Percentiles rank a stretch among this genome's conserved stretches.
These are phyloP conservation scores for Strigamia maritima DNA, from an alignment of 2,888 invertebrate species.

Conservation along the genomic window DNA sequence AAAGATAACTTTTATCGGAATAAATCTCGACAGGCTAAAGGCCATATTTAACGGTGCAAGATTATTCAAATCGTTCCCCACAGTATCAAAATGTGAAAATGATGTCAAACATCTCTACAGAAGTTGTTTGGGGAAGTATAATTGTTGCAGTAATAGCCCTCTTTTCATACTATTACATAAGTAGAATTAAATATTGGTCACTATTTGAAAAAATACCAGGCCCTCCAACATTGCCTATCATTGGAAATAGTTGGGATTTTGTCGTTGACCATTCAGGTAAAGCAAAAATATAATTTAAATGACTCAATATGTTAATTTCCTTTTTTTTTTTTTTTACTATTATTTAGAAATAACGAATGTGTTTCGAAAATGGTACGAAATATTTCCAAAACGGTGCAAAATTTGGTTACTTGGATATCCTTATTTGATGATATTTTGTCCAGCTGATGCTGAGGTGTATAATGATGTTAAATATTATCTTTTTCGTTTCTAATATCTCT, in stretches of 20 bases:
- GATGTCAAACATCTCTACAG: background rate
- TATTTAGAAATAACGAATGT: background rate
- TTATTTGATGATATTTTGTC: background rate
- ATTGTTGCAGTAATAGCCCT: background rate
- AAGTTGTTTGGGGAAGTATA: background rate
- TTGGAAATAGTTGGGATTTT: conserved; percentile 63
- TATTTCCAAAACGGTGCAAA: background rate
- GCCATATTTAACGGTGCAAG: no score
- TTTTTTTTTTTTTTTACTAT: background rate
- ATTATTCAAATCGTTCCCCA: no score
- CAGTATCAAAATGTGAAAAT: no score
- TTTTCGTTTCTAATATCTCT: background rate
- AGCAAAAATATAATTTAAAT: background rate
- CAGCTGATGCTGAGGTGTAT: background rate
- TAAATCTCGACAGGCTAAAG: no score
- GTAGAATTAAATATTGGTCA: background rate
- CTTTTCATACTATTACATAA: background rate
- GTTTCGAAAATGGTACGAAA: background rate
- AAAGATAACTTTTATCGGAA: no score
- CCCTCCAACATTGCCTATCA: conserved; percentile 59
- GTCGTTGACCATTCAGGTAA: conserved; percentile 61
- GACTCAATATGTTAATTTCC: background rate
- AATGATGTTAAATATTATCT: background rate
- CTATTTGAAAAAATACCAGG: conserved; percentile 59
- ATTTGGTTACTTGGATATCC: background rate